Conservation (phyloP, 1,140 invertebrate species). For the Helicoverpa zea region DNA sequence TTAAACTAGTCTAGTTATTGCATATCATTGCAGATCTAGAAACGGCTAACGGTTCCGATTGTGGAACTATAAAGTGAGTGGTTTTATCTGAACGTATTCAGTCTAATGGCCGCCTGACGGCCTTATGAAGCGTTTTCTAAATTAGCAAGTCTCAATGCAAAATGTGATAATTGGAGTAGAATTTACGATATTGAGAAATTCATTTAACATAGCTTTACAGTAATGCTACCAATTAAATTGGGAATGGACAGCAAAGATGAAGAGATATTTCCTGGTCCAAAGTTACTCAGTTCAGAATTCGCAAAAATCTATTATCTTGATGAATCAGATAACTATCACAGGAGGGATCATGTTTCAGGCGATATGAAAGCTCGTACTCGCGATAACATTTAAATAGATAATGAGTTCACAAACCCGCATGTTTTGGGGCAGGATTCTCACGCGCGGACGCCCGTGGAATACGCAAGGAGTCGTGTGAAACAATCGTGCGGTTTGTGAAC, state of each 20-base stretch:
- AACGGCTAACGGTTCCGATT: conserved; percentile 32
- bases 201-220: neutral
- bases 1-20: conserved; percentile 44
- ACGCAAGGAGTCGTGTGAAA: conserved; percentile 78
- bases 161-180: neutral
- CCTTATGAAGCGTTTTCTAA: neutral
- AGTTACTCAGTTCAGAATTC: neutral
- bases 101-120: neutral
- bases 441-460: conserved; percentile 65
- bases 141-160: conserved; percentile 2
- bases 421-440: conserved; percentile 64
- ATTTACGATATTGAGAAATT: neutral
- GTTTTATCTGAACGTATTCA: conserved; percentile 14
- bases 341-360: neutral
- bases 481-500: conserved; percentile 68
- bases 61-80: conserved; percentile 26
- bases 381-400: conserved; percentile 29
- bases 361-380: conserved; percentile 6
- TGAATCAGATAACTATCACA: neutral
- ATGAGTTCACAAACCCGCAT: conserved; percentile 66
- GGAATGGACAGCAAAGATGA: too few species aligned
- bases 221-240: too few species aligned
- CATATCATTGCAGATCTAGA: conserved; percentile 43
- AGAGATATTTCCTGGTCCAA: too few species aligned
- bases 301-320: neutral